Conservation (phyloP, 2,797 vertebrate genomes). For the Fundulus diaphanus region DNA sequence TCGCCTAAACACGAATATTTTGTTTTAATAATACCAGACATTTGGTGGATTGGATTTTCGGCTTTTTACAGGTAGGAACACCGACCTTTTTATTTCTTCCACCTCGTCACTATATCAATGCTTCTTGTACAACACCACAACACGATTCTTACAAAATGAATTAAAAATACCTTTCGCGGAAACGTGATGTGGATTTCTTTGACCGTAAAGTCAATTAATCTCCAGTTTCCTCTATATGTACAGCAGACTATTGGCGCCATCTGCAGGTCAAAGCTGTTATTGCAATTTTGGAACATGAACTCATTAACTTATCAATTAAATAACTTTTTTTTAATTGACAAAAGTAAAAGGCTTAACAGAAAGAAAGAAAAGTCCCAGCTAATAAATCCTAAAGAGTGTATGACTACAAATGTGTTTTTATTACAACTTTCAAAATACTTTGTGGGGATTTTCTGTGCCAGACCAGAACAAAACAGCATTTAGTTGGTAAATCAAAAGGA, state of each 20-base stretch:
- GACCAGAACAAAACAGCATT: too few species aligned
- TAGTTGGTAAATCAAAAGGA: neutral
- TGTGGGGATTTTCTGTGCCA: too few species aligned
- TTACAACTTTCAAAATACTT: too few species aligned
- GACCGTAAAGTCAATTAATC: neutral
- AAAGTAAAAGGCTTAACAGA: too few species aligned
- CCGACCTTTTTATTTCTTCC: neutral
- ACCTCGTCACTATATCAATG: neutral
- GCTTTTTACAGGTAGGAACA: constrained; percentile 57
- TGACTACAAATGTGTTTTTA: too few species aligned
- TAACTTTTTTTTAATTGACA: too few species aligned
- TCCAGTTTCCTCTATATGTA: neutral
- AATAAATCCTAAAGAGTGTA: too few species aligned
- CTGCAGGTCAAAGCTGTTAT: constrained; percentile 47
- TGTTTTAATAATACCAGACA: neutral
- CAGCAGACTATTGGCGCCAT: constrained; percentile 26
- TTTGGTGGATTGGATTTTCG: neutral
- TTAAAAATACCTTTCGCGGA: neutral
- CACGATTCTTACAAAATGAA: neutral
- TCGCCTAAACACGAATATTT: constrained; percentile 17
- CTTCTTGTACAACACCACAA: neutral
- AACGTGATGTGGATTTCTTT: too few species aligned
- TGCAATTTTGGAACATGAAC: neutral
- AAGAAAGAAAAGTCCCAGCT: too few species aligned
- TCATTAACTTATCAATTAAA: too few species aligned